Base-by-base conservation (phyloP, 2,888 invertebrate species). In the Ashinkailepas kermadecensis region DNA sequence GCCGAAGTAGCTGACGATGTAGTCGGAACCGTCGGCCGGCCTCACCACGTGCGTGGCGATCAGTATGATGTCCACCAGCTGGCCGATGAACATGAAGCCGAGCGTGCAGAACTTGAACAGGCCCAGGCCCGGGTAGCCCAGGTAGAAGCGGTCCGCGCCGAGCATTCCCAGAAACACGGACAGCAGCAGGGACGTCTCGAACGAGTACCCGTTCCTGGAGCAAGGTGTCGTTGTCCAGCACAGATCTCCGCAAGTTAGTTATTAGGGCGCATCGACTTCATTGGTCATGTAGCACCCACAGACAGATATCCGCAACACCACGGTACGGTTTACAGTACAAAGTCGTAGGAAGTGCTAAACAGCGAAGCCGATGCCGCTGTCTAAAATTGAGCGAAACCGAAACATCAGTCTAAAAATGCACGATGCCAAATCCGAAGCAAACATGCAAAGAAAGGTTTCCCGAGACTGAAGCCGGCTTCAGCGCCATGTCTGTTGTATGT, bases 141-240 rank as follows among this genome's bases (percentile, higher is more conserved):
- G 90, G 87, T 99, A 99, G 88, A 99, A 98, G 83, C 99, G 90
- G 87, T 99, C 99, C 56, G 95, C 91, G 25, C 99, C 99, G 89
- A 99, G 96, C 95, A 98, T 97, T 58, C 99, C 99, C 82, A 99
- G 90, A 87, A 99, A 99, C 81, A 99, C 94, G 0, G 99, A 99
- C 9, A 99, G 89, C 64, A 99, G 88, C 78, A 99, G 89, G 0
- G 99, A 93, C 81, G 95, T 95, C 87, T 97, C 96, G 87, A 96
- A 93, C 6, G 94, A 94, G 87, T 97, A 96, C 39, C 97, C 97
- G 91, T 97, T 98, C 82, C 96, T 97, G 88, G 74, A 39, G 39
- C 39, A 74, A 15, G 39, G 39, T 4, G 39, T 39, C 39, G 39
- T 39, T 39, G 39, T 39, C 39, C 39, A 4, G 39, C 39, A 39